Conservation (phyloP, 2,888 invertebrate species). For the Shargacucullia verbasci region DNA sequence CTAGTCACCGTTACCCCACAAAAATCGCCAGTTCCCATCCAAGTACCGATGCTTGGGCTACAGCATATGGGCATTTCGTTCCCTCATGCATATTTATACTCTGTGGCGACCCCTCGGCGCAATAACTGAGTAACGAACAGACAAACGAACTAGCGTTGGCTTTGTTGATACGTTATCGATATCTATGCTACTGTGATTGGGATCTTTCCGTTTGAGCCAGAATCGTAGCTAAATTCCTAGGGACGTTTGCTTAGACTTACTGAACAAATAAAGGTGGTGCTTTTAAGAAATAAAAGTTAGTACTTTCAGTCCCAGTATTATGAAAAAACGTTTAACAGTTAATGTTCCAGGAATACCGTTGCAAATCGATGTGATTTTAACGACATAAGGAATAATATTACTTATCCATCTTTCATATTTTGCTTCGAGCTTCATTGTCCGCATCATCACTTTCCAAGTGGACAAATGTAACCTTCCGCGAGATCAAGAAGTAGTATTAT, state of each 20-base stretch:
- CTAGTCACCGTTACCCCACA: constrained; percentile 38
- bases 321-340: too few relatives aligned
- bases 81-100: constrained; percentile 58
- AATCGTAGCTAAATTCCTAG: constrained; percentile 10
- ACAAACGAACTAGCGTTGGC: constrained; percentile 51
- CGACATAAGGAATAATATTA: too few relatives aligned
- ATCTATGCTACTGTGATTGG: constrained; percentile 47
- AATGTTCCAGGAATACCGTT: too few relatives aligned
- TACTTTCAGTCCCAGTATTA: too few relatives aligned
- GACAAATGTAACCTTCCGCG: too few relatives aligned
- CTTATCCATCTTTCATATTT: too few relatives aligned
- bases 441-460: too few relatives aligned
- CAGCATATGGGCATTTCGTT: constrained; percentile 57
- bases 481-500: too few relatives aligned
- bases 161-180: constrained; percentile 53
- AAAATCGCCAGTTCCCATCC: constrained; percentile 41
- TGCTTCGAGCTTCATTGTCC: too few relatives aligned
- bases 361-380: too few relatives aligned
- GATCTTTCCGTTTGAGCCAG: constrained; percentile 38
- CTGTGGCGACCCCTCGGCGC: constrained; percentile 50
- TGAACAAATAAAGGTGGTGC: neutral
- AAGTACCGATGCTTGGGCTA: constrained; percentile 31
- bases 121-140: constrained; percentile 48
- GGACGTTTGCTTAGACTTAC: constrained; percentile 3
- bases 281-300: neutral